Conservation (phyloP, 2,888 invertebrate genomes). For the Plusia festucae region DNA sequence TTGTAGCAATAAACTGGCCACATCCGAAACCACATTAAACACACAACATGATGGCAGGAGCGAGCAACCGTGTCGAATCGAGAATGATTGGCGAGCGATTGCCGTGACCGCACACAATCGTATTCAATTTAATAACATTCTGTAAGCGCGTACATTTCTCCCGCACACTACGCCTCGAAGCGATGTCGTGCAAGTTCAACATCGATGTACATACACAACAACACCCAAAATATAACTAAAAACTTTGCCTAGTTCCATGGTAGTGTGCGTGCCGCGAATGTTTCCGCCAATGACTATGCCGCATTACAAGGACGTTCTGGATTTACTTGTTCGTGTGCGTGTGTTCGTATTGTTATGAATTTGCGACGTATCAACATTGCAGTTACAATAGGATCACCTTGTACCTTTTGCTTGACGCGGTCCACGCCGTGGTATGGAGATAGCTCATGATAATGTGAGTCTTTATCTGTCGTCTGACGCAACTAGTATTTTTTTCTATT, state of each 20-base stretch:
- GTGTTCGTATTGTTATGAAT: slow-evolving; percentile 60
- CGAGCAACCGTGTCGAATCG: slow-evolving; percentile 59
- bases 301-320: slow-evolving; percentile 59
- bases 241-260: slow-evolving; percentile 31
- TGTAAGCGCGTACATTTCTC: slow-evolving; percentile 46
- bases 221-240: slow-evolving; percentile 31
- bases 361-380: slow-evolving; percentile 54
- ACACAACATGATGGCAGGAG: slow-evolving; percentile 40
- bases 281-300: slow-evolving; percentile 57
- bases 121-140: slow-evolving; percentile 55
- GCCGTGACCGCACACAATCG: slow-evolving; percentile 50
- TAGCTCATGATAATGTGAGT: slow-evolving; percentile 52
- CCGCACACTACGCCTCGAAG: slow-evolving; percentile 37
- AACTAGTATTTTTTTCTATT: slow-evolving; percentile 27
- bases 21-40: slow-evolving; percentile 57
- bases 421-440: slow-evolving; percentile 49
- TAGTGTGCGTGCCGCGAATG: slow-evolving; percentile 19
- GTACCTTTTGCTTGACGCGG: slow-evolving; percentile 29
- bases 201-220: slow-evolving; percentile 36
- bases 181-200: slow-evolving; percentile 24
- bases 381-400: slow-evolving; percentile 38
- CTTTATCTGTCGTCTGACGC: slow-evolving; percentile 42
- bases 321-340: slow-evolving; percentile 23
- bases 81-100: slow-evolving; percentile 60
- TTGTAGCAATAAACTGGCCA: slow-evolving; percentile 54